Evolutionary conservation across 1,140 invertebrate genomes (phyloP).

Genomic region (Neuroterus valhalla): DNA sequence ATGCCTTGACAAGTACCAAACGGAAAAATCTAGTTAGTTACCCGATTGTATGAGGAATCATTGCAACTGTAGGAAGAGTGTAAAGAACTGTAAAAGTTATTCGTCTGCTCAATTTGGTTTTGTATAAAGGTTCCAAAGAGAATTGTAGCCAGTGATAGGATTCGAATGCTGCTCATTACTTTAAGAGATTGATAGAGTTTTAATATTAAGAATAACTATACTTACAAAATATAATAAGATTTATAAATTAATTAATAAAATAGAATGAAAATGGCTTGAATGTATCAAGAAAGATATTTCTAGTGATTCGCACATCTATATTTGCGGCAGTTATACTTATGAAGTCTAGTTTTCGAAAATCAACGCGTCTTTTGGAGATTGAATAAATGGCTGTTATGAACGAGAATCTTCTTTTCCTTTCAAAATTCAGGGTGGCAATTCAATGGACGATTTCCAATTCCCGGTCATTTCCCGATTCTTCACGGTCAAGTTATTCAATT

Average conservation of each 20-base stretch:
- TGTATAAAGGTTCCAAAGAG: background rate
- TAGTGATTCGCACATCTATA: conserved; percentile 29
- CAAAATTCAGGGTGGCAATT: no score
- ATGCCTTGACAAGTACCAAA: conserved; percentile 12
- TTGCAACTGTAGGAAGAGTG: background rate
- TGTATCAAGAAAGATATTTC: background rate
- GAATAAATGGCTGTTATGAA: conserved; percentile 9
- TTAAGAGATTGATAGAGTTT: background rate
- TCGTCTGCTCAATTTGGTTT: background rate
- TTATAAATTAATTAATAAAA: no score
- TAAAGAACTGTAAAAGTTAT: background rate
- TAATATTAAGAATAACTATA: background rate
- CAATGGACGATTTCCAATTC: no score
- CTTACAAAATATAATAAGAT: no score
- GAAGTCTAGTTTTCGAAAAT: conserved; percentile 28
- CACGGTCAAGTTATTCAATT: no score
- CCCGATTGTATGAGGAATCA: background rate
- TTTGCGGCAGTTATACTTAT: conserved; percentile 55
- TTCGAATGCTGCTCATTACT: background rate
- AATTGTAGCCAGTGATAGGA: conserved; percentile 21
- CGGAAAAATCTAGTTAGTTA: background rate
- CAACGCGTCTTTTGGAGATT: background rate
- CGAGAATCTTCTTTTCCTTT: conserved; percentile 20
- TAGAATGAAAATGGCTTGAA: no score
- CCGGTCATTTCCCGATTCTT: no score